phyloP scores from a whole-genome alignment of 1,140 invertebrate species.

The Phortica variegata region DNA sequence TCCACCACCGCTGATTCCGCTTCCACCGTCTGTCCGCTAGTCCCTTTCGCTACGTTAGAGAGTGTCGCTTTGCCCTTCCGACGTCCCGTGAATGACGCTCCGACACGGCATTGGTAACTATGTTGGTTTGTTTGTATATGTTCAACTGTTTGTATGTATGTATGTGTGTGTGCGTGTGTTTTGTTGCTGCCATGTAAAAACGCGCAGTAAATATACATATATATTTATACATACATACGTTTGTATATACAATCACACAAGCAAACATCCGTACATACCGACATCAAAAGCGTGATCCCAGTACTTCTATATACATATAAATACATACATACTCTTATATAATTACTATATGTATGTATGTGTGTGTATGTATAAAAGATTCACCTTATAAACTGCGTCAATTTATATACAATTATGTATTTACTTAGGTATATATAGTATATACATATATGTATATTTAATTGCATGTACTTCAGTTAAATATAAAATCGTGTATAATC shows the following conservation, averaged over 20 bases:
- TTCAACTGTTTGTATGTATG: conserved; percentile 20
- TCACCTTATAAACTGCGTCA: conserved; percentile 1
- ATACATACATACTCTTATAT: too few species aligned
- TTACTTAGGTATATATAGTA: conserved; percentile 11
- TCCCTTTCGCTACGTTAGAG: conserved; percentile 2
- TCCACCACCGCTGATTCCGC: too few species aligned
- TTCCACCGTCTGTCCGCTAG: conserved; percentile 16
- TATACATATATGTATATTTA: conserved; percentile 24
- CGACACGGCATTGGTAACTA: conserved; percentile 35
- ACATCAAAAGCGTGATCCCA: too few species aligned
- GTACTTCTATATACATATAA: too few species aligned
- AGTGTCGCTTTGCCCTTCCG: too few species aligned
- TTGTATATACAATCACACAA: too few species aligned
- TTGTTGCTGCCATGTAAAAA: conserved; percentile 29
- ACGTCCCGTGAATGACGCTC: too few species aligned
- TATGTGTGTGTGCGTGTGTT: conserved; percentile 23
- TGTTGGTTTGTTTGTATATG: conserved; percentile 22
- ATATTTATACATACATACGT: conserved; percentile 11
- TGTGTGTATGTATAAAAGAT: not conserved
- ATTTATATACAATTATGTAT: not conserved
- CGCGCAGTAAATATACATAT: too few species aligned
- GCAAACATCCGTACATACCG: too few species aligned
- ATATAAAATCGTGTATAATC: conserved; percentile 35
- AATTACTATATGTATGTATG: not conserved
- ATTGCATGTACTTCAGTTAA: conserved; percentile 49